Percentiles rank a stretch among this genome's conserved stretches.
Evolutionary conservation across 2,113 vertebrate species (phyloP).

Genomic region (Microtus richardsoni): DNA sequence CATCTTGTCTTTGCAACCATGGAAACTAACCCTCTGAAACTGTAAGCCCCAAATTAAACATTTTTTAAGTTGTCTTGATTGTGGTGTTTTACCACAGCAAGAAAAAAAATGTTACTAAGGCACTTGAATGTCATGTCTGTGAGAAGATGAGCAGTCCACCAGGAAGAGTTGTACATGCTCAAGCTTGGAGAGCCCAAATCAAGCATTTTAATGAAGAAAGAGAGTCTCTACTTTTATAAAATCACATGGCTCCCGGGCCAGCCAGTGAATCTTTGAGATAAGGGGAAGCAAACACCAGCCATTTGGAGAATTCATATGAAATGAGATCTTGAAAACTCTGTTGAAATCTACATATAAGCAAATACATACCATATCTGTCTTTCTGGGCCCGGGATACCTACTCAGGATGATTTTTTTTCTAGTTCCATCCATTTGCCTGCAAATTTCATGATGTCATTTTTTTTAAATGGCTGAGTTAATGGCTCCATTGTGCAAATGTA

Average conservation of each 20-base stretch:
- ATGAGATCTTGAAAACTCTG: background rate
- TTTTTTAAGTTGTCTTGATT: background rate
- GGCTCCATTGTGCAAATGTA: background rate
- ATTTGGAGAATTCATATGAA: background rate
- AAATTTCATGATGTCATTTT: background rate
- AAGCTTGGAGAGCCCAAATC: background rate
- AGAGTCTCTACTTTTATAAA: background rate
- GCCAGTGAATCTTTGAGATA: background rate
- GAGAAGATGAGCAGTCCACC: background rate
- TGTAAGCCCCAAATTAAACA: background rate
- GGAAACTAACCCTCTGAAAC: background rate
- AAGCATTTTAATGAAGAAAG: background rate
- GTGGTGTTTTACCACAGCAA: background rate
- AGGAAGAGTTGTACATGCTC: background rate
- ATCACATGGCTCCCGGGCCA: background rate
- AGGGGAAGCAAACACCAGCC: background rate
- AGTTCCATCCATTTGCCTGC: background rate
- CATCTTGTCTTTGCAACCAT: background rate
- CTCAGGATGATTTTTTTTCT: background rate
- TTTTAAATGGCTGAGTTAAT: background rate
- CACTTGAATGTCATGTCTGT: background rate
- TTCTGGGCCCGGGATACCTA: background rate
- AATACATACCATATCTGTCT: background rate
- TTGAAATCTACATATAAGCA: background rate
- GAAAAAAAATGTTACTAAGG: background rate